A percentile compares a stretch with the other conserved stretches of the same genome.
Conservation (phyloP, 2,113 vertebrate genomes). For the Ochotona princeps region DNA sequence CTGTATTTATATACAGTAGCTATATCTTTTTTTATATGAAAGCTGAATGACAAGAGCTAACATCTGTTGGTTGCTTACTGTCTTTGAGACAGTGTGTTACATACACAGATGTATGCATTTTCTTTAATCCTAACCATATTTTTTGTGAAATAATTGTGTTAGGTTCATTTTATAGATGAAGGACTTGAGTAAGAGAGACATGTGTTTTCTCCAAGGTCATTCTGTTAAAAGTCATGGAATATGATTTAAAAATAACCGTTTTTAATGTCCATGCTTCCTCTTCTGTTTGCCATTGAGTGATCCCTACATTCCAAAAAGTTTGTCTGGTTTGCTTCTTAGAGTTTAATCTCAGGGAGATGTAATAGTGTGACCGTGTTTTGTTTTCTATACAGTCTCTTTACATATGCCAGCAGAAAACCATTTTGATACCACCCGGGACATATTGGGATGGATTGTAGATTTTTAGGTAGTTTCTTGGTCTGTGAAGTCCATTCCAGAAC, state of each 20-base stretch:
- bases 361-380: background rate
- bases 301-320: background rate
- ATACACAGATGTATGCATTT: background rate
- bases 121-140: background rate
- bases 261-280: background rate
- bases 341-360: background rate
- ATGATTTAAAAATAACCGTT: background rate
- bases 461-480: background rate
- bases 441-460: background rate
- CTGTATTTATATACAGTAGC: background rate
- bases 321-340: background rate
- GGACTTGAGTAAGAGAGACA: background rate
- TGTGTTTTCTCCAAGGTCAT: background rate
- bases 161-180: background rate
- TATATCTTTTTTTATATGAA: constrained; percentile 8
- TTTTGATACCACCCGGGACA: background rate
- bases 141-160: background rate
- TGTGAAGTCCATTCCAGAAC: background rate
- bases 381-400: background rate
- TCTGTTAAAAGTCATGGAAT: background rate
- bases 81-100: background rate
- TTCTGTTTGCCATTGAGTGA: background rate
- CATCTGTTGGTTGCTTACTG: background rate
- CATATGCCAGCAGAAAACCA: background rate
- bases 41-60: background rate